Evolutionary conservation across 2,888 invertebrate genomes (phyloP), one percentile per base, ranked within the genome.

Genomic region (Drosophila acutilabella): DNA sequence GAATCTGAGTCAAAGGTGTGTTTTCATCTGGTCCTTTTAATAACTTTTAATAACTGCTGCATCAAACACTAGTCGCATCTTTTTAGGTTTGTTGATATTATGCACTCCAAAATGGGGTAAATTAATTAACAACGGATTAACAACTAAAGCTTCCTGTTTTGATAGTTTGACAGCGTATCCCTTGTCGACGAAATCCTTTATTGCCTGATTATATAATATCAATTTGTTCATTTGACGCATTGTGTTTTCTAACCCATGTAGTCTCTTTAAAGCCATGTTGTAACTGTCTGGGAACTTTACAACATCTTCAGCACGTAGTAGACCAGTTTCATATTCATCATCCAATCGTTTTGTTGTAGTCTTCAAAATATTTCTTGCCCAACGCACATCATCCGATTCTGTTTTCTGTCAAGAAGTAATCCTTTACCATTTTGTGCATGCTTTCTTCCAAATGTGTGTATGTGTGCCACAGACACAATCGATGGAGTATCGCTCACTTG

Each of bases 61-160:
- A 52, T 52, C 52, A 14, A 41, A 52, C 5, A 52, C 41, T 20
- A 52, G 26, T 4, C 41, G 41, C 40, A 52, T 40, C 10, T 52
- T 52, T 11, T 40, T 40, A 7, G 52, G 52, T 26, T 53, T 42
- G 53, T 30, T 42, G 3, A 51, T 10, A 51, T 51, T 51, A 13
- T 51, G n/a, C 1, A 51, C 51, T 40, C 51, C 40, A 38, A 40
- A 51, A 23, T 51, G 23, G 6, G 51, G 51, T n/a, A 40, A 51
- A 38, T n/a, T n/a, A n/a, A n/a, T n/a, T 51, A 51, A 23, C 40
- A 51, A 8, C 7, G 23, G 20, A n/a, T 40, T 13, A 18, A 40
- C 20, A 6, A 50, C 3, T 33, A 20, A 6, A 20, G 18, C 50
- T 18, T 36, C 10, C 38, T 18, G 3, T n/a, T 36, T 13, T 2